Evolutionary conservation across 2,888 invertebrate species (phyloP), one percentile per base, ranked within the genome.

Genomic region (Tipula unca): DNA sequence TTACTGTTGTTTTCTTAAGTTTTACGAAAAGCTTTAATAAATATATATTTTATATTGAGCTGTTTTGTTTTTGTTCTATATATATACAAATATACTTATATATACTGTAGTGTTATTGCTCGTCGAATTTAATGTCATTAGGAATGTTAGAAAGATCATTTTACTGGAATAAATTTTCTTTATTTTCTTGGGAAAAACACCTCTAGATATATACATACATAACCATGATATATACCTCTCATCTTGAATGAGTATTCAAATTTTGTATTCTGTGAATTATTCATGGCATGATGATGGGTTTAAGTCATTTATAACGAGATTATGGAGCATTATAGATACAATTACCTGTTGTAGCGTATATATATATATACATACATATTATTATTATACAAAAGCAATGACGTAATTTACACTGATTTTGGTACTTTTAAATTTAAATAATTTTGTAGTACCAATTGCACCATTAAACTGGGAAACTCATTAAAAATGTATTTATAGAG

Each of bases 221-320:
- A 69, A 1, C 8, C n/a, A n/a, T 25, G 8, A 25, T 69, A 20
- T 25, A 25, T 25, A 69, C n/a, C n/a, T n/a, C n/a, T n/a, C n/a
- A n/a, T 25, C 10, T 13, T 20, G 10, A 25, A 69, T 25, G 10
- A 69, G 69, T 25, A 69, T 69, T 69, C 20, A 69, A 69, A 25
- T 54, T 54, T 54, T 54, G 32, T 54, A 4, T 54, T 54, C 17
- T 54, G 48, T 54, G 48, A 54, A 54, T 69, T 69, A 69, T 69
- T 69, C 69, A 69, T 69, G 10, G 69, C 25, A 69, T 69, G 69
- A 69, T 69, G 69, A 69, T 69, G 69, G 69, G 69, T 69, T 69
- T 69, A 69, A 69, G 69, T 69, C 69, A 69, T 69, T 69, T 69
- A 69, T 69, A 69, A 69, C 69, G 69, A 69, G 69, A 25, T 69